These are phyloP conservation scores for Dendrophyllia cribrosa DNA, from an alignment of 64 coral and sea anemone genomes.

Conservation along the genomic window DNA sequence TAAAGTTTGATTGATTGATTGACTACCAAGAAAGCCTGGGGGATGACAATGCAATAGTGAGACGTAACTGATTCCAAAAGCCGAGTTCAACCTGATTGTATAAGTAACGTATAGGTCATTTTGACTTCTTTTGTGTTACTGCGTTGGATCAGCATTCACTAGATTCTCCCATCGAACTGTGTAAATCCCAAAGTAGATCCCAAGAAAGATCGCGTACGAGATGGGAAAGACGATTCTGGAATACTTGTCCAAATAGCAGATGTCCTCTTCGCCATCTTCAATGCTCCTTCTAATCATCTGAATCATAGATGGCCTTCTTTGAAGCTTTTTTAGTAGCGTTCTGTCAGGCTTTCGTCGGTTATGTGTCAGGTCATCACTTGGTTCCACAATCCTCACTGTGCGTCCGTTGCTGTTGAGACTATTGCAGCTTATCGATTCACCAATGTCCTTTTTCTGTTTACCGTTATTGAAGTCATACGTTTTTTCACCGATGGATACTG, in stretches of 20 bases:
- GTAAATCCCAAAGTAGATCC: slow-evolving; percentile 63
- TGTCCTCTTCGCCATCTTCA: slow-evolving; percentile 42
- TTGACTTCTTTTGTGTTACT: background rate
- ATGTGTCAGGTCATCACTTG: background rate
- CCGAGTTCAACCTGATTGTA: background rate
- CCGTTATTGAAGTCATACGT: slow-evolving; percentile 53
- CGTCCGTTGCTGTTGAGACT: slow-evolving; percentile 16
- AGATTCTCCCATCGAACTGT: slow-evolving; percentile 39
- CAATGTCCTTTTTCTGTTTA: background rate
- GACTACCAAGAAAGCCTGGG: too few species aligned
- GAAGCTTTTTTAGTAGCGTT: slow-evolving; percentile 24
- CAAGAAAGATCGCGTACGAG: slow-evolving; percentile 58
- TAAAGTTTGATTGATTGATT: too few species aligned
- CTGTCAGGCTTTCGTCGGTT: slow-evolving; percentile 22
- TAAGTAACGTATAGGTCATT: background rate
- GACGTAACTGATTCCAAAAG: too few species aligned
- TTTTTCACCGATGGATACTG: slow-evolving; percentile 60
- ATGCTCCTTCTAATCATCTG: slow-evolving; percentile 70
- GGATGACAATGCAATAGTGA: too few species aligned
- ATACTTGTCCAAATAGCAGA: slow-evolving; percentile 67
- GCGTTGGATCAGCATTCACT: background rate
- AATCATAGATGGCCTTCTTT: slow-evolving; percentile 58
- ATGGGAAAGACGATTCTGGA: slow-evolving; percentile 59
- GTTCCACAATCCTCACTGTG: slow-evolving; percentile 3
- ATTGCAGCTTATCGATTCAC: background rate